Evolutionary conservation across 1,140 invertebrate genomes (phyloP), one percentile per base, ranked within the genome.

Genomic region (Pectinophora gossypiella): DNA sequence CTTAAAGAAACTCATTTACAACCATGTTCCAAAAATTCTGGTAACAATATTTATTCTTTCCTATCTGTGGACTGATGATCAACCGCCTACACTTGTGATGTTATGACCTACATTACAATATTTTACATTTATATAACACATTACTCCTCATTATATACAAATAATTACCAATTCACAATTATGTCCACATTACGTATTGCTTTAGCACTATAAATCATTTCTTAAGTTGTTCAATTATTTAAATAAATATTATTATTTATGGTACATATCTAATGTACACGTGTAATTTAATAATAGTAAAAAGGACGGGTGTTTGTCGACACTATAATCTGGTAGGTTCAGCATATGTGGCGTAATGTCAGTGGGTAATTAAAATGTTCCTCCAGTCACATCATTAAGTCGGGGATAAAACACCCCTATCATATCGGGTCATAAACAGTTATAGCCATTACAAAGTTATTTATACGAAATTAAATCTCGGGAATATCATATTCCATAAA

Each of bases 81-180:
- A 7, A 40, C n/a, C 15, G n/a, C 15, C 36, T 40, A 40, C 36
- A 15, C 7, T 40, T 15, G 36, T 40, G 36, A 15, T 40, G 10
- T 16, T 40, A 40, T 40, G 9, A n/a, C n/a, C 36, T 40, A 40
- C 36, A 40, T n/a, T 40, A 40, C 36, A 40, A 16, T 40, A 16
- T 40, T 40, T 40, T 40, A 40, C 36, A 40, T 40, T 40, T 40
- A n/a, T 40, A 40, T 40, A n/a, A 40, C 36, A 40, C 16, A 40
- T 40, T 16, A 7, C 10, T 15, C 36, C 9, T 32, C 27, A 32
- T 32, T 15, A 40, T 40, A 15, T 40, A 18, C 36, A 40, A 15
- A 40, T 18, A 16, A 40, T 40, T 15, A 13, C 27, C 27, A 40
- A 18, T 40, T 16, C 16, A 40, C 16, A 40, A 40, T 40, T 40